Evolutionary conservation across 2,113 vertebrate species (phyloP).

Genomic region (Paraplagusia blochii): DNA sequence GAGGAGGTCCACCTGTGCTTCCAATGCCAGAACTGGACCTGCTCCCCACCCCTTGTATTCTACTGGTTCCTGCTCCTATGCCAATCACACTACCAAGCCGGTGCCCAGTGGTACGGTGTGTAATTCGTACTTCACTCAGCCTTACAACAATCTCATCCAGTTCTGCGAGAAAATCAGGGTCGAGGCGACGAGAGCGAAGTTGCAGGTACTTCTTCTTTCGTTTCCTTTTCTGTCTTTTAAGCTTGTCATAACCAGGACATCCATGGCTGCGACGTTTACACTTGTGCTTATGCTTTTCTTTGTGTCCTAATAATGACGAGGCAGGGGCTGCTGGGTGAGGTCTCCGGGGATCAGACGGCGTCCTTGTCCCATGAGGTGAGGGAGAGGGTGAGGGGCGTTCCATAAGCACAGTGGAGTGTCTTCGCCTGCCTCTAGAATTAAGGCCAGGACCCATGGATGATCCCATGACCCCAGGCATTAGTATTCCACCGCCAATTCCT

Average conservation of each 20-base stretch:
- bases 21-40: constrained; percentile 60
- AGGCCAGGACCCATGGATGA: constrained; percentile 73
- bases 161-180: constrained; percentile 92
- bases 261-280: constrained; percentile 92
- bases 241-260: constrained; percentile 91
- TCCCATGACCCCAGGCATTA: constrained; percentile 83
- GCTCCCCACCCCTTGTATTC: constrained; percentile 55
- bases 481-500: constrained; percentile 68
- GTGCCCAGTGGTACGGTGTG: constrained; percentile 84
- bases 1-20: constrained; percentile 73
- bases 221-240: constrained; percentile 96
- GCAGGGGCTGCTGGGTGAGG: constrained; percentile 69
- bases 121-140: constrained; percentile 90
- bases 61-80: constrained; percentile 54
- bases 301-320: constrained; percentile 77
- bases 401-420: constrained; percentile 80
- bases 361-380: constrained; percentile 71
- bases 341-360: constrained; percentile 79
- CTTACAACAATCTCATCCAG: constrained; percentile 89
- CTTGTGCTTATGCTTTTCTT: constrained; percentile 98
- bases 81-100: constrained; percentile 67
- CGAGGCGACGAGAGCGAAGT: constrained; percentile 84
- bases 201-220: constrained; percentile 98
- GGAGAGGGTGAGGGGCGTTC: constrained; percentile 86
- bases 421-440: constrained; percentile 76